Conservation (phyloP, 2,113 vertebrate genomes). For the Muscicapa adusta region DNA sequence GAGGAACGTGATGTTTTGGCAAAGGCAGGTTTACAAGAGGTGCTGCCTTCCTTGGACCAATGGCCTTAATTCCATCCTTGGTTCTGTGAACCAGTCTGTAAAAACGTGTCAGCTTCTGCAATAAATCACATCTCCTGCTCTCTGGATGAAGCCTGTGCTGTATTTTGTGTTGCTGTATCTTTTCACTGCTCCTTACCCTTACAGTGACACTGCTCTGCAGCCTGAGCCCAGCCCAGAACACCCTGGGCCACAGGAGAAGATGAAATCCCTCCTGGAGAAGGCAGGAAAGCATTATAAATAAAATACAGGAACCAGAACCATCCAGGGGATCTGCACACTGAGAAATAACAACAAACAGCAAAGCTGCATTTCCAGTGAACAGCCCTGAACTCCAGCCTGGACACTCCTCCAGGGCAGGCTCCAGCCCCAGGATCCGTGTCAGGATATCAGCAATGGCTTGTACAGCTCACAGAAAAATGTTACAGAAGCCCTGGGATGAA, state of each 20-base stretch:
- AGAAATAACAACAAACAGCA: not conserved
- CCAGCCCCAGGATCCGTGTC: not conserved
- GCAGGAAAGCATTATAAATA: not conserved
- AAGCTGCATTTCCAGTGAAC: not conserved
- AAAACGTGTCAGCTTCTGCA: too few relatives aligned
- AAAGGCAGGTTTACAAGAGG: too few relatives aligned
- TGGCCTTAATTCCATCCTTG: too few relatives aligned
- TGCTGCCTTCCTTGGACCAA: too few relatives aligned
- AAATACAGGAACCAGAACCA: not conserved
- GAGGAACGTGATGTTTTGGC: too few relatives aligned
- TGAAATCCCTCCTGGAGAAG: not conserved
- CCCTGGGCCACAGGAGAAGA: not conserved
- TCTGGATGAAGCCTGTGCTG: too few relatives aligned
- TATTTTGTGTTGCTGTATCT: too few relatives aligned
- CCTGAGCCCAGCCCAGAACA: not conserved
- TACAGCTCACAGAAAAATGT: not conserved
- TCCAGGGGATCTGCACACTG: fast-evolving
- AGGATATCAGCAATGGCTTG: not conserved
- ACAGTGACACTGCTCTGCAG: not conserved
- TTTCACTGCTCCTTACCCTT: too few relatives aligned
- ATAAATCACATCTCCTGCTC: too few relatives aligned
- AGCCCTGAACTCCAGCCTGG: not conserved
- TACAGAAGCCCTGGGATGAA: not conserved
- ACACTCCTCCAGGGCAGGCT: not conserved
- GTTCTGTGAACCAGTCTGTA: too few relatives aligned